Conservation (phyloP, 2,888 invertebrate species). For the Brachyptera putata region DNA sequence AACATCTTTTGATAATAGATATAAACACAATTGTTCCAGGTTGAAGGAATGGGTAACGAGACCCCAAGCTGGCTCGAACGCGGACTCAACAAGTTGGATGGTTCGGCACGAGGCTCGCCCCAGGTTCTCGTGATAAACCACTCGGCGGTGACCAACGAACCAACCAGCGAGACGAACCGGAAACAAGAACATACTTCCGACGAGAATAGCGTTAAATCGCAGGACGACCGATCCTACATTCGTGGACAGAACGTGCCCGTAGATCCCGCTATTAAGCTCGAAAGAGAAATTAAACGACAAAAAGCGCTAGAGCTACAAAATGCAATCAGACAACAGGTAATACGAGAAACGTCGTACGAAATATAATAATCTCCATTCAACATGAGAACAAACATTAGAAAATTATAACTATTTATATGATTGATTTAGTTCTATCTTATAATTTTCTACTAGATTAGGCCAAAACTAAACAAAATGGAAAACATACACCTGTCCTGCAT, state of each 20-base stretch:
- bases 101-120: slow-evolving; percentile 42
- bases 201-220: neutral
- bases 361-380: too few species aligned
- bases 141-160: neutral
- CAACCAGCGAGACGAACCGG: slow-evolving; percentile 10
- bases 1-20: too few species aligned
- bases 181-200: neutral
- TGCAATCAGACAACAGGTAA: slow-evolving; percentile 66
- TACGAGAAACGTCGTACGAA: neutral
- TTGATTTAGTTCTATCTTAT: too few species aligned
- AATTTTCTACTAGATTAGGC: too few species aligned
- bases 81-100: slow-evolving; percentile 47
- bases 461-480: too few species aligned
- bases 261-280: slow-evolving; percentile 73
- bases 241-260: slow-evolving; percentile 83
- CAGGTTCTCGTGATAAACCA: slow-evolving; percentile 23
- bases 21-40: too few species aligned
- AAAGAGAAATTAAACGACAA: slow-evolving; percentile 75
- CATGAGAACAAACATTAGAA: too few species aligned
- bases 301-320: slow-evolving; percentile 83
- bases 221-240: slow-evolving; percentile 55
- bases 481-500: too few species aligned
- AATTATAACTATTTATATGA: too few species aligned
- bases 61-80: slow-evolving; percentile 57
- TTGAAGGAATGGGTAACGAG: slow-evolving; percentile 13